Base-by-base conservation (phyloP, 2,888 invertebrate species). In the Ornithoptera alexandrae region DNA sequence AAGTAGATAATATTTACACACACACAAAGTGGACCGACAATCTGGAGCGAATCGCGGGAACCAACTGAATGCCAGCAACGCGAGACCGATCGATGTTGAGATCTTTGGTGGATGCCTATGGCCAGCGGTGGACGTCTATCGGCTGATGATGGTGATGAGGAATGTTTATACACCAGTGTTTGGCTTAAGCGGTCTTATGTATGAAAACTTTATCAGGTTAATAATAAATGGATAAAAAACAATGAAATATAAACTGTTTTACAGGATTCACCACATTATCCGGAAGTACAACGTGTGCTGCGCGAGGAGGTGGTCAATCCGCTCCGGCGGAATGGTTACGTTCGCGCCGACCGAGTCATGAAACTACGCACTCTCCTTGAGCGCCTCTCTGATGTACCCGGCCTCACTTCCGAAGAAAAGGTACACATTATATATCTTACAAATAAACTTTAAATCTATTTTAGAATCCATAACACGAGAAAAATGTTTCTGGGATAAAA, bases 261-360 rank as follows among this genome's bases (percentile, higher is more conserved):
- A 20, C 18, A 94, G 94, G 94, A 94, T 72, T 94, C 93, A 12
- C 87, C 91, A 2, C 92, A 94, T 77, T 94, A 94, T 79, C 82
- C 89, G 58, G 94, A 97, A 90, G 97, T 98, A 36, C 97, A 97
- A 85, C 94, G 95, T 76, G 97, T 98, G 60, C 92, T 99, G 69
- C 94, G 98, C 61, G 98, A 99, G 85, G 98, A 98, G 88, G 98
- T 99, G 76, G 99, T 99, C 17, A 98, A 99, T 93, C 99, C 99
- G 17, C 92, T 99, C 69, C 93, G 99, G 74, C 96, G 95, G 78
- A 96, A 97, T 87, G 94, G 97, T 76, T 99, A 97, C 91, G 99
- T 99, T 60, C 94, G 97, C 76, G 98, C 98, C n/a, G 98, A 98
- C 89, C 95, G 97, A 78, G 98, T 99, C 57, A 97, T 99, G 98